Base-by-base conservation (phyloP, 2,113 vertebrate genomes). In the Erythrocercus mccallii region DNA sequence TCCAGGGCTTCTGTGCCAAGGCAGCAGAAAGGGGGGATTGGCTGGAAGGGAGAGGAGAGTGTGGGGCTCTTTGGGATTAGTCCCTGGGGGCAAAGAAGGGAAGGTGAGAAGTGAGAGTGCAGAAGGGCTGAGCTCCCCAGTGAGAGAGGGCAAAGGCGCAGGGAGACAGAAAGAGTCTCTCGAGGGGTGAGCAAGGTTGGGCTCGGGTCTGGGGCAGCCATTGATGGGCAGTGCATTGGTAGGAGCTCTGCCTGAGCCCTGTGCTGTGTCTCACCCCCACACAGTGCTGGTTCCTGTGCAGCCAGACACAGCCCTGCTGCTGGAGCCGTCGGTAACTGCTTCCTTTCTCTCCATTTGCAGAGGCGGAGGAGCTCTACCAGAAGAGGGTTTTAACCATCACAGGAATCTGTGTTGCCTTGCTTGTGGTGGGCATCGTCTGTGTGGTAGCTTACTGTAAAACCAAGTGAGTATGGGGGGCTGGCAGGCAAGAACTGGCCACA, bases 391-490 rank as follows among this genome's bases (percentile, higher is more conserved):
- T 99, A 97, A 99, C 99, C 97, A 99, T 99, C 98, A 99, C 99
- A 3, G 99, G 99, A 95, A 99, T 99, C 97, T 99, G 99, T 86
- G 99, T 99, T 97, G 99, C 99, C 92, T 98, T 99, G 97, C 98
- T 99, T 83, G 98, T 99, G 74, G 99, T 99, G 97, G 99, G 99
- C 98, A 99, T 99, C 92, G 99, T 99, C 96, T 99, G 99, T 89
- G 99, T 99, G 96, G 99, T 99, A 80, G 99, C 99, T 97, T 99
- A 99, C 98, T 99, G 99, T 97, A 99, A 99, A 98, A 99, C 99
- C 98, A 99, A 99, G 99, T 99, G 97, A 99, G 99, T 99, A 92
- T 57, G 86, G 81, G 27, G 56, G 25, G 40, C 64, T 91, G 70
- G 7, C 51, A 77, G 79, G n/a, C 65, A 33, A 23, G n/a, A 82